These are phyloP conservation scores for Malacosoma neustria DNA, from an alignment of 2,888 invertebrate genomes.

Conservation along the genomic window DNA sequence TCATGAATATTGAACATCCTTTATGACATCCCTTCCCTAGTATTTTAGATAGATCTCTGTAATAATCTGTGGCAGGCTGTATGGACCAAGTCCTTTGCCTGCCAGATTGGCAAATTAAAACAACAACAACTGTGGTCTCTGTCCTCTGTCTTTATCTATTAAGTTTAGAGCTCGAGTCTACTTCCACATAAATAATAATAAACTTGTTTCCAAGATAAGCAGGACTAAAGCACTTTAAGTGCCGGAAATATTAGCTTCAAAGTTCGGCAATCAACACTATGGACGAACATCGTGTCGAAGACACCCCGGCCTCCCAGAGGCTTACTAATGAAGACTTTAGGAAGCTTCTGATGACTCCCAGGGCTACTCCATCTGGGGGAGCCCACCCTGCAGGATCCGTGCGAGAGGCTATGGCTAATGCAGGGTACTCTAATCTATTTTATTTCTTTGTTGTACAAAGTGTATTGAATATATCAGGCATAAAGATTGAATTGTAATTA, in stretches of 20 bases:
- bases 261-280: conserved; percentile 33
- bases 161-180: too few species aligned
- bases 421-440: conserved; percentile 47
- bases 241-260: neutral
- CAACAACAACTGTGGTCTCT: too few species aligned
- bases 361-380: conserved; percentile 78
- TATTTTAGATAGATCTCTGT: too few species aligned
- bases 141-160: too few species aligned
- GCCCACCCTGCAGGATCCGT: conserved; percentile 76
- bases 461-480: neutral
- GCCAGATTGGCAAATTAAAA: too few species aligned
- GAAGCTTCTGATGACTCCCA: conserved; percentile 95
- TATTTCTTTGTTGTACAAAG: neutral
- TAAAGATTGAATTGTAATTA: neutral
- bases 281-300: conserved; percentile 69
- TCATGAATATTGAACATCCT: too few species aligned
- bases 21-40: too few species aligned
- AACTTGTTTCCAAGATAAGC: too few species aligned
- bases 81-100: too few species aligned
- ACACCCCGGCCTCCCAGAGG: conserved; percentile 82
- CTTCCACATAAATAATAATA: too few species aligned
- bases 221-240: too few species aligned
- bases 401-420: conserved; percentile 80
- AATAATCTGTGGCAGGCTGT: too few species aligned
- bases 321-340: conserved; percentile 98